phyloP scores from a whole-genome alignment of 2,888 invertebrate species.

The Polydrusus tereticollis region DNA sequence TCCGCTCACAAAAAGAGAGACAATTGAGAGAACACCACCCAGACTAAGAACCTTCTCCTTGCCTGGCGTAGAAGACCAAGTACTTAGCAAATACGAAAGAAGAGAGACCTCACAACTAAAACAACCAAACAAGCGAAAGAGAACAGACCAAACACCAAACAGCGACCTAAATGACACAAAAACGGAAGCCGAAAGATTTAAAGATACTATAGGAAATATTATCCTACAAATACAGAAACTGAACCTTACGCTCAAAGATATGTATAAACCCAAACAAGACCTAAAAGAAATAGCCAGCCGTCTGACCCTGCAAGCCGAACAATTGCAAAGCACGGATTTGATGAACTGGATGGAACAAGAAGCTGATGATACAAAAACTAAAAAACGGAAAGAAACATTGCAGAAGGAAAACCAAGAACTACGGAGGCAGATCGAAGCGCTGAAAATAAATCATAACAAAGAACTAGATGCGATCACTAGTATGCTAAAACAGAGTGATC shows the following conservation, averaged over 20 bases:
- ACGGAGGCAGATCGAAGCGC: background rate
- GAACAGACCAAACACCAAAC: background rate
- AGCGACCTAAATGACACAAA: background rate
- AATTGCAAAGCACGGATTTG: background rate
- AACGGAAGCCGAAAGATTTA: background rate
- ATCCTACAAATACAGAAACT: background rate
- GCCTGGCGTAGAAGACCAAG: background rate
- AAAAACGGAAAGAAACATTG: background rate
- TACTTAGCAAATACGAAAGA: no score
- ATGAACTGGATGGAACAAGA: background rate
- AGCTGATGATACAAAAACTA: background rate
- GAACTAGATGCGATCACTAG: background rate
- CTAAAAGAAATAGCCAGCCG: background rate
- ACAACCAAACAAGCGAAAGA: background rate
- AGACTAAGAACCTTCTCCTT: background rate
- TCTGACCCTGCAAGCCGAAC: no score
- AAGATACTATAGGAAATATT: background rate
- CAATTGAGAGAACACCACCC: background rate
- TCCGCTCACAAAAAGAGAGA: background rate
- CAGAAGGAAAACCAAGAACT: background rate
- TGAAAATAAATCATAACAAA: background rate
- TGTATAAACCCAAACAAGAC: background rate
- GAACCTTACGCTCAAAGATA: background rate
- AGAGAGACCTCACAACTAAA: background rate
- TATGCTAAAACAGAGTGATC: background rate